These are phyloP conservation scores for Chaetorhynchus papuensis DNA, from an alignment of 2,113 vertebrate species.

Conservation along the genomic window DNA sequence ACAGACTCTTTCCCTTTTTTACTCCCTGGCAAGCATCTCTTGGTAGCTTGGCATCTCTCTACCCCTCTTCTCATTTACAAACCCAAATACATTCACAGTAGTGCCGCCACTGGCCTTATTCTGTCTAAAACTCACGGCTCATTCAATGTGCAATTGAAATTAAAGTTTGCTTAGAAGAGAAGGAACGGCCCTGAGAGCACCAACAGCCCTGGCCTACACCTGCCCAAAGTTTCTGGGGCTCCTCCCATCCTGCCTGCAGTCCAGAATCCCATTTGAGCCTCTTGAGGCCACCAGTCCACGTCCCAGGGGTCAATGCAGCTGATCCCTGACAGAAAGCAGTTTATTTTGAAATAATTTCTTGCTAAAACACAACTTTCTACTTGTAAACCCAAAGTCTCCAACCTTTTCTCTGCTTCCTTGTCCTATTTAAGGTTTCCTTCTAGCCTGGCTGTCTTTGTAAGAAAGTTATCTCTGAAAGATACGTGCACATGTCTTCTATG, in stretches of 20 bases:
- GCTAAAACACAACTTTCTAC: background rate
- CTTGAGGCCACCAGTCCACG: background rate
- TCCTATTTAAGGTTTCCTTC: background rate
- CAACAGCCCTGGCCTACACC: background rate
- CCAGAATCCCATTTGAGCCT: background rate
- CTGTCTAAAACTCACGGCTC: background rate
- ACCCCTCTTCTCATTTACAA: background rate
- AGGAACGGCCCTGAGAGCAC: background rate
- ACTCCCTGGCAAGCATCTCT: background rate
- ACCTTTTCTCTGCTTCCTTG: background rate
- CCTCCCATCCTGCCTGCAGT: background rate
- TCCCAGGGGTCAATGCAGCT: background rate
- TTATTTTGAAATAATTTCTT: background rate
- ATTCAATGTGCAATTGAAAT: background rate
- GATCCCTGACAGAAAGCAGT: background rate
- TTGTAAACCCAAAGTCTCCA: background rate
- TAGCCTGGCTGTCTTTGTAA: background rate
- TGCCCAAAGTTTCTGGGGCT: background rate
- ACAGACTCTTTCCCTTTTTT: background rate
- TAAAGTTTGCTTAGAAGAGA: background rate
- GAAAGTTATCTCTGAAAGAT: background rate
- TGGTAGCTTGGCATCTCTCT: background rate
- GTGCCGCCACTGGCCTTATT: background rate
- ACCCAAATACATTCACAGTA: background rate
- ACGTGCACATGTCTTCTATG: accelerated